phyloP scores from a whole-genome alignment of 2,797 vertebrate species.

The Anguilla megastoma region DNA sequence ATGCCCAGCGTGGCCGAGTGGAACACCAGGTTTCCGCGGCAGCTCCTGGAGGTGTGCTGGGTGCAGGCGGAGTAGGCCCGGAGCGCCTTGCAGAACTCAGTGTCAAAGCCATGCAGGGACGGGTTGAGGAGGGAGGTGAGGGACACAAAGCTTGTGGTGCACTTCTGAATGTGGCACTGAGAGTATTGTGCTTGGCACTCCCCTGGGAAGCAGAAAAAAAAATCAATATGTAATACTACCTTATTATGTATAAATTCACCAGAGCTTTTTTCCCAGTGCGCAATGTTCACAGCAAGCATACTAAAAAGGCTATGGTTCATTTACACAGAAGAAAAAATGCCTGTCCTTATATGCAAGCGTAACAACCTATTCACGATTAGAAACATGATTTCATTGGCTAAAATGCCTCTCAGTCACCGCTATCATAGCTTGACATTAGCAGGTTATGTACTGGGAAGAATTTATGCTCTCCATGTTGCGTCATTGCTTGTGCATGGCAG shows the following conservation, averaged over 20 bases:
- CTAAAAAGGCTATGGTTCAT: no score
- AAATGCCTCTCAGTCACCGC: no score
- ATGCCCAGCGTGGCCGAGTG: slow-evolving; percentile 93
- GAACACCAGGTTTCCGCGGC: slow-evolving; percentile 92
- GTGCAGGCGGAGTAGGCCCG: slow-evolving; percentile 89
- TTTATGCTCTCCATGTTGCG: no score
- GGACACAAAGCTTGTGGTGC: slow-evolving; percentile 91
- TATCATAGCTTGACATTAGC: no score
- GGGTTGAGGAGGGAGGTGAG: slow-evolving; percentile 85
- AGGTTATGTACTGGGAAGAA: no score
- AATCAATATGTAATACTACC: neutral
- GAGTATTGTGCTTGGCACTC: slow-evolving; percentile 82
- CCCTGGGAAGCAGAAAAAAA: slow-evolving; percentile 63
- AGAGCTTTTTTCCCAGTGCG: no score
- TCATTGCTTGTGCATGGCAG: no score
- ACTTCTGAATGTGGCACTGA: slow-evolving; percentile 94
- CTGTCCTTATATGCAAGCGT: no score
- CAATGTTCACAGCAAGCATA: no score
- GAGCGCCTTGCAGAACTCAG: slow-evolving; percentile 93
- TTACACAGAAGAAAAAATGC: no score
- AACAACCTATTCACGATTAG: no score
- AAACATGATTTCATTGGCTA: no score
- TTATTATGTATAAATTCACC: neutral
- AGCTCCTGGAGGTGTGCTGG: slow-evolving; percentile 89
- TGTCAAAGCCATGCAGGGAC: slow-evolving; percentile 80